Conservation (phyloP, 1,140 invertebrate species). For the Drosophila parvula region DNA sequence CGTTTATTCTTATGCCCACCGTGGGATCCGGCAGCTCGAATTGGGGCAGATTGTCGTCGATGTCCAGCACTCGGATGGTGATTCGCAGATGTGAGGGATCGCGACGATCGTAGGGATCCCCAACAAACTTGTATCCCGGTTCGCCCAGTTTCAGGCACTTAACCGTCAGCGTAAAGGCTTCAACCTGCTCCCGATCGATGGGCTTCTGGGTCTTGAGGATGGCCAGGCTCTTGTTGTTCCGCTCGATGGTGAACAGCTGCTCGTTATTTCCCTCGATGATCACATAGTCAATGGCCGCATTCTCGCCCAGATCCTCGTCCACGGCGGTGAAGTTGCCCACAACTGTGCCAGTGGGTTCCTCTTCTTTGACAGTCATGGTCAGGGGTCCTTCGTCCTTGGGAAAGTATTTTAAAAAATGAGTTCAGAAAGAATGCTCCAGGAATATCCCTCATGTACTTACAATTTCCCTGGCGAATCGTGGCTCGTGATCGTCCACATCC, state of each 20-base stretch:
- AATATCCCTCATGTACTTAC: slow-evolving; percentile 84
- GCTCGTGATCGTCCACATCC: slow-evolving; percentile 92
- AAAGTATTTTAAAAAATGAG: neutral
- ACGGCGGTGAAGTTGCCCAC: slow-evolving; percentile 88
- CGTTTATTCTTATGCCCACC: slow-evolving; percentile 90
- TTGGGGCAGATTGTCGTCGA: slow-evolving; percentile 90
- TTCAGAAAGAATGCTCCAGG: neutral
- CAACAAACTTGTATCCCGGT: slow-evolving; percentile 82
- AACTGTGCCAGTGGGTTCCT: slow-evolving; percentile 87
- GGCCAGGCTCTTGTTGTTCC: slow-evolving; percentile 88
- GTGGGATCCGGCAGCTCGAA: slow-evolving; percentile 89
- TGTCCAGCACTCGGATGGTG: slow-evolving; percentile 87
- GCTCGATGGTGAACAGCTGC: slow-evolving; percentile 87
- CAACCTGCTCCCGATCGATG: slow-evolving; percentile 88
- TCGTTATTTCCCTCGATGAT: slow-evolving; percentile 91
- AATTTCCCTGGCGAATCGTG: slow-evolving; percentile 88
- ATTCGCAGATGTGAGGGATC: slow-evolving; percentile 90
- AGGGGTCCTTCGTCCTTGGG: slow-evolving; percentile 87
- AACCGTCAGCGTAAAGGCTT: slow-evolving; percentile 87
- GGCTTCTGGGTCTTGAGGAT: slow-evolving; percentile 86
- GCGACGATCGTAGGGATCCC: slow-evolving; percentile 83
- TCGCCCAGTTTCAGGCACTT: slow-evolving; percentile 86
- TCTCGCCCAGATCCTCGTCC: slow-evolving; percentile 90
- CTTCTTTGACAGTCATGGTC: slow-evolving; percentile 87
- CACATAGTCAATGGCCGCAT: slow-evolving; percentile 90